Base-by-base conservation (phyloP, 2,113 vertebrate species). In the Phaethon lepturus region DNA sequence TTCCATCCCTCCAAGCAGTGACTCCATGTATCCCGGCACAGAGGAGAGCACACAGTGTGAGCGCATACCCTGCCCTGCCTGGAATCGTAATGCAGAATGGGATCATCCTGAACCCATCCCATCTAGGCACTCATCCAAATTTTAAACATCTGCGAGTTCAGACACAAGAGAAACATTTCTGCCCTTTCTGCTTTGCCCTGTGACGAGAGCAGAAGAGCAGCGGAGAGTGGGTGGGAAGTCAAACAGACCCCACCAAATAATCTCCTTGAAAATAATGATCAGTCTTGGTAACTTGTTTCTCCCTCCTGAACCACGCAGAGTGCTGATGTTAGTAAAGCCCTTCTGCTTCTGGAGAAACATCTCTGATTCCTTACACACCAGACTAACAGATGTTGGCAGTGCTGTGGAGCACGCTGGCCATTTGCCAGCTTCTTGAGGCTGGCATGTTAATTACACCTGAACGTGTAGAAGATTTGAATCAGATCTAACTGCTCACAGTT, bases 41-140 rank as follows among this genome's bases (percentile, higher is more conserved):
- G 58, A 87, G 58, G 28, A 83, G 19, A 79, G 33, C 40, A 33
- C 0, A 0, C 17, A 79, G 12, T 42, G 42, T 66, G 80, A 95
- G 67, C 2, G 0, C 66, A 66, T 93, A 88, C 25, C 5, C 85
- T 91, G 81, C 81, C 84, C 87, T 88, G 89, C 87, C 84, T 92
- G 89, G 38, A 91, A 69, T 63, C 4, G 1, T 94, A 47, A 93
- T 59, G 31, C 59, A 90, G 85, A 94, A 95, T 94, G 93, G 93
- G 87, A 96, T 96, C 94, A 96, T 96, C 87, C 78, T 2, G 38
- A 94, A 84, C 91, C 69, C 77, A 90, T 87, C 94, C 93, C 93
- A 88, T 79, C 71, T 31, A 94, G 89, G 94, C 85, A 63, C 11
- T 62, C n/a, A 71, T 74, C 87, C 94, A 97, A 88, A 55, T 72